Conservation (phyloP, 2,113 vertebrate genomes). For the Addax nasomaculatus region DNA sequence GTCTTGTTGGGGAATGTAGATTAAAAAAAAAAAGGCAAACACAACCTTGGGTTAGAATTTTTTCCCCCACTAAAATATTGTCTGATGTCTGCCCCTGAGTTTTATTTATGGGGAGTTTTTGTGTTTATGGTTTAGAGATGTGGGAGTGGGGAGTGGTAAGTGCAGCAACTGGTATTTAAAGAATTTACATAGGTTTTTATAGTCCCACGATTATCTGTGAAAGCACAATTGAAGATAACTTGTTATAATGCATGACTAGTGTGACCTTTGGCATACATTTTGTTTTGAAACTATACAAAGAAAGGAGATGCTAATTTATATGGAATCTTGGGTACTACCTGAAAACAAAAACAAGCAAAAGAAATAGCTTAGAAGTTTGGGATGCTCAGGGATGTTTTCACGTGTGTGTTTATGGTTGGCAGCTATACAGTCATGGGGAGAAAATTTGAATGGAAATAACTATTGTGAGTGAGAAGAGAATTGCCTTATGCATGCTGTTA, state of each 20-base stretch:
- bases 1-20: background rate
- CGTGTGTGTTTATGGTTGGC: background rate
- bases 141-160: background rate
- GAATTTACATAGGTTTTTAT: background rate
- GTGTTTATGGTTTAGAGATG: background rate
- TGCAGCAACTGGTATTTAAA: background rate
- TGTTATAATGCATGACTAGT: background rate
- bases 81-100: background rate
- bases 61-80: background rate
- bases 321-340: constrained; percentile 9
- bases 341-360: background rate
- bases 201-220: background rate
- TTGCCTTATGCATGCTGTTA: background rate
- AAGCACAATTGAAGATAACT: background rate
- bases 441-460: background rate
- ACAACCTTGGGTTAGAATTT: background rate
- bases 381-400: background rate
- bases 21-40: background rate
- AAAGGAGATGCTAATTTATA: background rate
- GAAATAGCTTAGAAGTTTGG: background rate
- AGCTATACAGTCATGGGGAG: background rate
- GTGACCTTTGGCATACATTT: background rate
- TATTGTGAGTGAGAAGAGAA: background rate
- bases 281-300: constrained; percentile 12
- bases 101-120: background rate